Evolutionary conservation across 2,113 vertebrate species (phyloP), one percentile per base, ranked within the genome.

Genomic region (Cepphus grylle): DNA sequence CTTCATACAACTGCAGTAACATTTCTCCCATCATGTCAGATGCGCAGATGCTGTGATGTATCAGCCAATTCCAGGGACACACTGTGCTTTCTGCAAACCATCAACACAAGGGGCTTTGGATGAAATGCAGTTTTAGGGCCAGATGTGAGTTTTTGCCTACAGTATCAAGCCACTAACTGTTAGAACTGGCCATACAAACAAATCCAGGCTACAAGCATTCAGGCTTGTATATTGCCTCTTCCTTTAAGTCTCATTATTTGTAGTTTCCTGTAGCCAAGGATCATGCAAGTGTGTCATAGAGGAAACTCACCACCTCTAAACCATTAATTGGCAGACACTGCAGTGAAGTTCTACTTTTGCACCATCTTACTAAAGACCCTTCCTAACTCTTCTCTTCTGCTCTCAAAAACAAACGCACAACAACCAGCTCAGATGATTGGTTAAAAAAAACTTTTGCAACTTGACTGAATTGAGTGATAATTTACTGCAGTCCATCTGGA

Each of bases 21-120:
- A 18, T 11, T 50, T 45, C 34, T 53, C 10, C 38, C 11, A 9
- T 20, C 6, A 25, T 18, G 50, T 40, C 19, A n/a, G 17, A 52
- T 3, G 1, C 0, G 0, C 0, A 17, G 40, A 52, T 25, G 8
- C 20, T 85, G 26, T 9, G 38, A 13, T 4, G 3, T 3, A 16
- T 7, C 40, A 56, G 20, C 42, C 8, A 82, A 17, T 16, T 62
- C 15, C 52, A 90, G 43, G 76, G 26, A 67, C 4, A 29, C 7
- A 38, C 8, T 26, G 3, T 15, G 7, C 26, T 81, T 84, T 71
- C 61, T 45, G 36, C 11, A 16, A 74, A 5, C 7, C 27, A 70
- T 6, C 23, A 52, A 0, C 11, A 62, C 5, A 15, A 56, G 2
- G 3, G 4, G 6, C 22, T 74, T 70, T 34, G 38, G 26, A 20